Base-by-base conservation (phyloP, 1,140 invertebrate species). In the Reticulitermes speratus region DNA sequence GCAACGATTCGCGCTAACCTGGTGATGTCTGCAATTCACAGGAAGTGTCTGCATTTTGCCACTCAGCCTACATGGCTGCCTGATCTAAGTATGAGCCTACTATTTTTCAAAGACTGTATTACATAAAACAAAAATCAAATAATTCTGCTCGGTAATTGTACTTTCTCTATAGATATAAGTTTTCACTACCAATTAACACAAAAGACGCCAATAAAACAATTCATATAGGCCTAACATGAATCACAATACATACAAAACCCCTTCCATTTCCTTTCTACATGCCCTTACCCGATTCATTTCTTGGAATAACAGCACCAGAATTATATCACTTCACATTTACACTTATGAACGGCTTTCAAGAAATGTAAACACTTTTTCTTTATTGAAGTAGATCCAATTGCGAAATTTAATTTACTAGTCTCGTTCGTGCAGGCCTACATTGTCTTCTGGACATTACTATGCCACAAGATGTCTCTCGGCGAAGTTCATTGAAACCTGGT, bases 391-490 rank as follows among this genome's bases (percentile, higher is more conserved):
- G 11, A 9, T 6, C 3, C 65, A 11, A 75, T 75, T 75, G 65
- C 65, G 65, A 75, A 75, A 75, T 75, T 59, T 65, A 65, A 8
- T 75, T 75, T 30, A 30, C 65, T 75, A 30, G 65, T 75, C n/a
- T 75, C n/a, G 25, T 75, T 75, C 75, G 16, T 44, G 44, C 85
- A 87, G 84, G 87, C 87, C 75, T 88, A 88, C 87, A 87, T 87
- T 88, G 87, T 87, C 85, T 87, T 84, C 55, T 65, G 83, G 83
- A 84, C 83, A 84, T 59, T 84, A 87, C 87, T 87, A 88, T 81
- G 86, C 85, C 86, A 88, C 88, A 88, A 88, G 88, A 89, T 89
- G 88, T 89, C 88, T 88, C 87, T 88, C 83, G 83, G 86, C 87
- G 75, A 88, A 88, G 88, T 88, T 88, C 87, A 88, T 87, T 87